phyloP scores from a whole-genome alignment of 2,888 invertebrate species.

The Erannis defoliaria region DNA sequence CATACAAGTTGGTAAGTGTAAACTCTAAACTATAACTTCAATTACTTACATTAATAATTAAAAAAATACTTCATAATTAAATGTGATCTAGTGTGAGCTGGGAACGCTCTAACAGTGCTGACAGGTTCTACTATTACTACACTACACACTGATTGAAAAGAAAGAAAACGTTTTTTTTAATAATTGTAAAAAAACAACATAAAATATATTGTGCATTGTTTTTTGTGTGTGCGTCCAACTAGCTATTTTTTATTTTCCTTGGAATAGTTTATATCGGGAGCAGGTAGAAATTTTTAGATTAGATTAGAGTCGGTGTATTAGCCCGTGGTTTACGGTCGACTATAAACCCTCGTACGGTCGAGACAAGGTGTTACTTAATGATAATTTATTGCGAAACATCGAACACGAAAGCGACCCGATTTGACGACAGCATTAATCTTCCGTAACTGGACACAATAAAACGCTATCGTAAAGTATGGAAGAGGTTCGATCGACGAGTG shows the following conservation, averaged over 20 bases:
- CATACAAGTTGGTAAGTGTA: too few relatives aligned
- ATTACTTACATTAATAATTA: too few relatives aligned
- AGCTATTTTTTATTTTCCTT: conserved; percentile 56
- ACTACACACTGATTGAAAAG: too few relatives aligned
- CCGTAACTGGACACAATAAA: conserved; percentile 73
- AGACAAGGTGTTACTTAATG: conserved; percentile 82
- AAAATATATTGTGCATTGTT: too few relatives aligned
- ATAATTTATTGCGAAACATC: conserved; percentile 82
- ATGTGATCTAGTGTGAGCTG: too few relatives aligned
- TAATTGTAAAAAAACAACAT: too few relatives aligned
- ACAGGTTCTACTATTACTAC: too few relatives aligned
- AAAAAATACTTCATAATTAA: too few relatives aligned
- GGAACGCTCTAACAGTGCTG: too few relatives aligned
- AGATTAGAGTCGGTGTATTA: conserved; percentile 70
- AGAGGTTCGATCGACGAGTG: conserved; percentile 62
- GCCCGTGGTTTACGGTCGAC: conserved; percentile 71
- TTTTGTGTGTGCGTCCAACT: too few relatives aligned
- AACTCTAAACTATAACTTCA: too few relatives aligned
- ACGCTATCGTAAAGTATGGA: conserved; percentile 58
- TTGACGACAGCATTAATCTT: conserved; percentile 81
- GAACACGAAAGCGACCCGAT: conserved; percentile 64
- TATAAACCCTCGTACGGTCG: conserved; percentile 71
- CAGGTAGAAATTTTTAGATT: conserved; percentile 79
- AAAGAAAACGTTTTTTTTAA: too few relatives aligned
- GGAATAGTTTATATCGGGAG: conserved; percentile 67